Percentiles rank a stretch among this genome's conserved stretches.
phyloP scores from a whole-genome alignment of 1,140 invertebrate genomes.

The Aleiodes sp. region DNA sequence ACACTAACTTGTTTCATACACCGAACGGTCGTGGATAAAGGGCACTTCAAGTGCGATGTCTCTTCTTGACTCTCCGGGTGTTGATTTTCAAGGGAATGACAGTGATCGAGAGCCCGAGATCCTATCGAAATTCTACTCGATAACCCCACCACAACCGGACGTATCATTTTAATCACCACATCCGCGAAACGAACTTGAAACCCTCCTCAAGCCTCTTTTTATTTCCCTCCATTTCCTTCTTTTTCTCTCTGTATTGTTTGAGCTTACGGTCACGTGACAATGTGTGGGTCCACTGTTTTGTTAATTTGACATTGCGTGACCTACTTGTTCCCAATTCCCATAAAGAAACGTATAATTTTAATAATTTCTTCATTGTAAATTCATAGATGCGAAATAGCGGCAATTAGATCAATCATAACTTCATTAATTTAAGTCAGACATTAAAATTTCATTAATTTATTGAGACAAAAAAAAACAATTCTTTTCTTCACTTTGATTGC shows the following conservation, averaged over 20 bases:
- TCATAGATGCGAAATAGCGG: no score
- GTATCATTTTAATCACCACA: constrained; percentile 62
- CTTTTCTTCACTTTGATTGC: no score
- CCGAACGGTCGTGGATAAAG: not conserved
- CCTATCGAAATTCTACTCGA: constrained; percentile 48
- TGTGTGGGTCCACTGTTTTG: not conserved
- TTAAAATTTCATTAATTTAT: no score
- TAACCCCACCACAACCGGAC: constrained; percentile 51
- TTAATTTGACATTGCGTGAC: constrained; percentile 33
- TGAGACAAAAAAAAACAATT: no score
- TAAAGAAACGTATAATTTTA: not conserved
- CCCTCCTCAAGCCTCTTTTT: constrained; percentile 30
- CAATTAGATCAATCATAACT: no score
- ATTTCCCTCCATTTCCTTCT: not conserved
- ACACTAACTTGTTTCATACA: not conserved
- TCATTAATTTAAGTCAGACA: no score
- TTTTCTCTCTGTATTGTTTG: constrained; percentile 30
- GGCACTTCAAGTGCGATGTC: not conserved
- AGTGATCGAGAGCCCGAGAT: constrained; percentile 58
- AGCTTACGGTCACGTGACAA: not conserved
- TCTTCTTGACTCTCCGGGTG: constrained; percentile 1
- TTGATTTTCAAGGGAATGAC: constrained; percentile 41
- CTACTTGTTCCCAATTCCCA: constrained; percentile 31
- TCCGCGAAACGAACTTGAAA: constrained; percentile 46
- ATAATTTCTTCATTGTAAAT: no score